Conservation (phyloP, 2,797 vertebrate genomes). For the Leontocebus nigricollis region DNA sequence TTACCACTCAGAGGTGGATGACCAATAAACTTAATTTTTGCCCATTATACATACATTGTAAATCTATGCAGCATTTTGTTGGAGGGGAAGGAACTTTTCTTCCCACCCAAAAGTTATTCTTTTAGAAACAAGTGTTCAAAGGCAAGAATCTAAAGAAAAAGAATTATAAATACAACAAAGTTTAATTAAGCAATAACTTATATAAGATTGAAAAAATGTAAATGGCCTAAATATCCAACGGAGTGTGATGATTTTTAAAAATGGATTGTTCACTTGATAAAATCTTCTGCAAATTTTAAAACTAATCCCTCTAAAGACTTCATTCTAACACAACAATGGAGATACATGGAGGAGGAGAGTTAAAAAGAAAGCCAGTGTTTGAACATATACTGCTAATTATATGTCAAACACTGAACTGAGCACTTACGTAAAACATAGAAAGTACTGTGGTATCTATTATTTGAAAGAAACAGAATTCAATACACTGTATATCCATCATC, state of each 20-base stretch:
- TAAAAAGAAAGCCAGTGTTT: not conserved
- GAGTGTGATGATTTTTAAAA: not conserved
- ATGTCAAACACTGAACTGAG: not conserved
- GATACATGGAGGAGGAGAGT: not conserved
- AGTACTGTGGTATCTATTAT: not conserved
- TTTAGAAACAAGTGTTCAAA: not conserved
- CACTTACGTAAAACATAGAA: not conserved
- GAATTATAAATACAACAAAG: not conserved
- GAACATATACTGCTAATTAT: not conserved
- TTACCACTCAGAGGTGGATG: not conserved
- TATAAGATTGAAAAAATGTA: not conserved
- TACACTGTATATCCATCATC: not conserved
- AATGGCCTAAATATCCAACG: not conserved
- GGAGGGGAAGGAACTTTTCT: not conserved
- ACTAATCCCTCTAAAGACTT: not conserved
- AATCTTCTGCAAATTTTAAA: not conserved
- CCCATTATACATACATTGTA: not conserved
- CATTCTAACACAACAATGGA: not conserved
- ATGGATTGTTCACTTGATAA: not conserved
- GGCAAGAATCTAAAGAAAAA: not conserved
- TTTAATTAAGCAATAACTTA: slow-evolving; percentile 22
- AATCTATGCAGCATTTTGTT: not conserved
- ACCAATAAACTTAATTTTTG: not conserved
- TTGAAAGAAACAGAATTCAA: not conserved
- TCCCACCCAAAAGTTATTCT: not conserved